Evolutionary conservation across 2,797 vertebrate species (phyloP).

Genomic region (Diplodus sargus): DNA sequence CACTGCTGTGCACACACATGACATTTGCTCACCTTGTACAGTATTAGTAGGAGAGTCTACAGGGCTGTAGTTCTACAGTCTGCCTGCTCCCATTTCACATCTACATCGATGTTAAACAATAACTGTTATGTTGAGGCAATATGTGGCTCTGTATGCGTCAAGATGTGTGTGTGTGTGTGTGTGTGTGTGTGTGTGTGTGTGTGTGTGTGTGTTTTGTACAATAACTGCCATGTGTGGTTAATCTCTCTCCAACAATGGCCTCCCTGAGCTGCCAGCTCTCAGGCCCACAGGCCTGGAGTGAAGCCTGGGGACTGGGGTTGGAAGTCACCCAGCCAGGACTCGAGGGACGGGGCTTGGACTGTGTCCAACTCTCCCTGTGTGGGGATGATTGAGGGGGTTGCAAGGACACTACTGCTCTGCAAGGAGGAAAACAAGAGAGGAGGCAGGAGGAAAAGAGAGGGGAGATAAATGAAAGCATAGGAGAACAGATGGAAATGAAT

Average conservation of each 20-base stretch:
- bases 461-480: conserved; percentile 54
- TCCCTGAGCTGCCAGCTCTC: conserved; percentile 74
- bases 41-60: conserved; percentile 31
- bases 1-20: conserved; percentile 25
- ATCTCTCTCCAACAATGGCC: conserved; percentile 77
- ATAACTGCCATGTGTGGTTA: conserved; percentile 78
- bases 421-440: conserved; percentile 48
- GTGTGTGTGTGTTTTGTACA: conserved; percentile 59
- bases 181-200: conserved; percentile 5
- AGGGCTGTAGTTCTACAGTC: conserved; percentile 10
- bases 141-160: conserved; percentile 40
- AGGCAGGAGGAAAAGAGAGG: conserved; percentile 40
- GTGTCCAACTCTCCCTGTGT: conserved; percentile 73
- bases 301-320: conserved; percentile 76
- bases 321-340: conserved; percentile 79
- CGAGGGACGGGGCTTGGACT: conserved; percentile 73
- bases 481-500: conserved; percentile 61
- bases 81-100: conserved; percentile 45
- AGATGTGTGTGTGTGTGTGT: not conserved
- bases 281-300: conserved; percentile 74
- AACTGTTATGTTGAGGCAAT: conserved; percentile 57
- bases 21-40: conserved; percentile 55
- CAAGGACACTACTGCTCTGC: conserved; percentile 70
- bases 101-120: conserved; percentile 61
- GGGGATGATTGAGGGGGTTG: conserved; percentile 76